Evolutionary conservation across 2,113 vertebrate species (phyloP).

Genomic region (Glareola pratincola): DNA sequence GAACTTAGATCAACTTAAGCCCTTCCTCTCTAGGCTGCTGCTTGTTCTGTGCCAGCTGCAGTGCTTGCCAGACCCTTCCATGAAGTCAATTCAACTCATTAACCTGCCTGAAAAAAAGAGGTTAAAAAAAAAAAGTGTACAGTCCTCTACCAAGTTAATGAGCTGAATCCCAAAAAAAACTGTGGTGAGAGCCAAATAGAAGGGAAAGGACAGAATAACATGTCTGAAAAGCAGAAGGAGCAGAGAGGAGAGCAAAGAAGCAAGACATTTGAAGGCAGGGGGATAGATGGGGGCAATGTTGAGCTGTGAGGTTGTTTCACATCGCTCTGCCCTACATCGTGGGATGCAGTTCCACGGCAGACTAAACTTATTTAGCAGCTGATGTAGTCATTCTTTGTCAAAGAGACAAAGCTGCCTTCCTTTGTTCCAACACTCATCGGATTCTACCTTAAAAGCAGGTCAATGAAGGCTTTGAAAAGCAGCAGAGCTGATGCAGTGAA

Average conservation of each 20-base stretch:
- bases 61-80: neutral
- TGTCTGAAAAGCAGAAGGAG: neutral
- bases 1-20: neutral
- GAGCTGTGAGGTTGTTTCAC: neutral
- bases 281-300: neutral
- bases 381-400: neutral
- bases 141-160: neutral
- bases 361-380: neutral
- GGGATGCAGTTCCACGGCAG: neutral
- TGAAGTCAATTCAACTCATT: neutral
- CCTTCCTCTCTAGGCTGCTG: neutral
- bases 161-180: neutral
- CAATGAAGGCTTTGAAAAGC: neutral
- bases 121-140: neutral
- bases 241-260: neutral
- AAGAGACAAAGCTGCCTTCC: neutral
- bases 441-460: neutral
- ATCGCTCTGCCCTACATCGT: neutral
- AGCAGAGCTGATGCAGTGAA: neutral
- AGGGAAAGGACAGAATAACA: neutral
- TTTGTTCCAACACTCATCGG: neutral
- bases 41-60: neutral
- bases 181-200: neutral
- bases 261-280: neutral
- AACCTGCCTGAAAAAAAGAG: neutral